phyloP scores from a whole-genome alignment of 2,888 invertebrate species.

The Papilio demoleus region DNA sequence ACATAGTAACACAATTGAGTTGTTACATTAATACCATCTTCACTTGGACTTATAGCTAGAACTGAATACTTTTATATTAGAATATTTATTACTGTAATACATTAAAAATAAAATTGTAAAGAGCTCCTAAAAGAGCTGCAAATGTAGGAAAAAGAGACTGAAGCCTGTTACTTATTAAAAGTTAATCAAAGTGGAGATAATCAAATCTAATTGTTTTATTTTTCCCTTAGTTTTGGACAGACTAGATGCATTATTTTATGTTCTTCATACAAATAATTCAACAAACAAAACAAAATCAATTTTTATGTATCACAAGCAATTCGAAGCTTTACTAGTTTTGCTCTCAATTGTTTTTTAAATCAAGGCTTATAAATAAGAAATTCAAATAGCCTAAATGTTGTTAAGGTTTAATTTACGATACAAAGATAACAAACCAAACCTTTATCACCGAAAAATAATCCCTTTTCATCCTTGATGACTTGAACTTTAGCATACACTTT shows the following conservation, averaged over 20 bases:
- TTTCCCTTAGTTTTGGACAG: too few species aligned
- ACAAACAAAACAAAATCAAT: not conserved
- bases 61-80: too few species aligned
- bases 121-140: too few species aligned
- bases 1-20: conserved; percentile 73
- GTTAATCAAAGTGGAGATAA: not conserved
- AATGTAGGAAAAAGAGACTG: too few species aligned
- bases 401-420: not conserved
- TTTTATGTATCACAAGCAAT: not conserved
- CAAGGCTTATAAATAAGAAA: not conserved
- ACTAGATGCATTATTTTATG: too few species aligned
- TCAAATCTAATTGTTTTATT: not conserved
- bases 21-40: conserved; percentile 61
- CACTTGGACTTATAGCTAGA: conserved; percentile 66
- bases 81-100: too few species aligned
- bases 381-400: not conserved
- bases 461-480: conserved; percentile 72
- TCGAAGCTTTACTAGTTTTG: not conserved
- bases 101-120: too few species aligned
- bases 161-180: too few species aligned
- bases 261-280: not conserved
- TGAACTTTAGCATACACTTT: conserved; percentile 73
- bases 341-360: not conserved
- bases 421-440: conserved; percentile 53
- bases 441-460: conserved; percentile 74